Base-by-base conservation (phyloP, 2,113 vertebrate species). In the Anser cygnoides region DNA sequence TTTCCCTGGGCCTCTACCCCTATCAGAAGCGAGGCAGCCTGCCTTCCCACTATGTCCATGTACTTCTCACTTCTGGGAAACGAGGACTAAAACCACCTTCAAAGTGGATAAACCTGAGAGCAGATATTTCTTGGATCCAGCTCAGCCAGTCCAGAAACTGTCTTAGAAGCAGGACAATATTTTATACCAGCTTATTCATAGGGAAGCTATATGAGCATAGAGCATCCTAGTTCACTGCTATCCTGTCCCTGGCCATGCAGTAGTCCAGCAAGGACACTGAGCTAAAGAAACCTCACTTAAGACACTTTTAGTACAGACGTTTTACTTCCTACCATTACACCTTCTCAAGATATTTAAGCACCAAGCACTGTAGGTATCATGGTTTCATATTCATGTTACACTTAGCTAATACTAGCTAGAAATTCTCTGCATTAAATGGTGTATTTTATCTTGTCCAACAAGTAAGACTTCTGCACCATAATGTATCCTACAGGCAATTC, bases 391-490 rank as follows among this genome's bases (percentile, higher is more conserved):
- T 54, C 75, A 19, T 21, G 39, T 78, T 81, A 3, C 33, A 62
- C 81, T 92, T 83, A 35, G 31, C 46, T 94, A 83, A 81, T 18
- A 85, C 59, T n/a, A 37, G 28, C 31, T 46, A 31, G 90, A 65
- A 13, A 76, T 68, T 46, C 5, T 37, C n/a, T 29, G 2, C 7
- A 65, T 52, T n/a, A 85, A 89, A 52, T 70, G 28, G 13, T 39
- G 29, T 65, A 71, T 91, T 91, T 94, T 63, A 76, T 90, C 77
- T 80, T 88, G 84, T 83, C 58, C 9, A n/a, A 88, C 49, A 95
- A 93, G 70, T 84, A 91, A 41, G 58, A 72, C 9, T 10, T 35
- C 78, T 84, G 58, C 81, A 89, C 79, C 80, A 83, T 71, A 95
- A 50, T 52, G 44, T 86, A 85, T 83, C 43, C 76, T 80, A 66